Percentiles rank a stretch among this genome's conserved stretches.
These are phyloP conservation scores for Agapostemon virescens DNA, from an alignment of 2,888 invertebrate species.

Conservation along the genomic window DNA sequence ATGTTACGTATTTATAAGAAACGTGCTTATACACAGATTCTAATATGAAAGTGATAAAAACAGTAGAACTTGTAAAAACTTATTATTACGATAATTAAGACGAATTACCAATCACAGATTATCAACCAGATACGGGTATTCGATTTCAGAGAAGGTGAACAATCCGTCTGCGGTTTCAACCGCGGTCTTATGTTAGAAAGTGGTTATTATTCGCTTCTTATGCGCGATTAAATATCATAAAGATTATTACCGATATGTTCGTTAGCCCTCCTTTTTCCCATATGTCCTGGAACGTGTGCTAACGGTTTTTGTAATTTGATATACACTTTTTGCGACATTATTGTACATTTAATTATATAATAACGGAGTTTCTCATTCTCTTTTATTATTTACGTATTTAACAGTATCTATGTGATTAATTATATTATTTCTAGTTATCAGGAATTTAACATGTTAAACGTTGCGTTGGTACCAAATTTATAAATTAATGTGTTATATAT, in stretches of 20 bases:
- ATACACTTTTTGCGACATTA: neutral
- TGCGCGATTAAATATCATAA: slow-evolving; percentile 37
- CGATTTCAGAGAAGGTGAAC: slow-evolving; percentile 40
- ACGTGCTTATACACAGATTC: no score
- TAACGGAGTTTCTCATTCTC: neutral
- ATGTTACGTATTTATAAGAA: no score
- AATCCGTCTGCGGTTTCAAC: slow-evolving; percentile 41
- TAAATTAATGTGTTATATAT: no score
- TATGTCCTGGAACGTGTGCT: neutral
- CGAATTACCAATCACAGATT: slow-evolving; percentile 19
- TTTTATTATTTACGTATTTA: no score
- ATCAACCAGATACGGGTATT: slow-evolving; percentile 3
- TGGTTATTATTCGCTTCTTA: slow-evolving; percentile 37
- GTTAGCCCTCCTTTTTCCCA: slow-evolving; percentile 6
- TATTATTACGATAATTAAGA: slow-evolving; percentile 4
- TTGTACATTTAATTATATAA: neutral
- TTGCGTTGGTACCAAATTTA: no score
- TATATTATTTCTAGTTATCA: no score
- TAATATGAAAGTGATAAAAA: neutral
- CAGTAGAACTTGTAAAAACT: neutral
- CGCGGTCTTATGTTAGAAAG: slow-evolving; percentile 40
- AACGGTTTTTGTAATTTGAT: neutral
- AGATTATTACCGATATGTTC: slow-evolving; percentile 20
- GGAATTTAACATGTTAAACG: no score
- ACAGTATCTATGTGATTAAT: no score